A percentile compares a stretch with the other conserved stretches of the same genome.
Conservation (phyloP, 1,140 invertebrate species). For the Pogonognathellus flavescens region DNA sequence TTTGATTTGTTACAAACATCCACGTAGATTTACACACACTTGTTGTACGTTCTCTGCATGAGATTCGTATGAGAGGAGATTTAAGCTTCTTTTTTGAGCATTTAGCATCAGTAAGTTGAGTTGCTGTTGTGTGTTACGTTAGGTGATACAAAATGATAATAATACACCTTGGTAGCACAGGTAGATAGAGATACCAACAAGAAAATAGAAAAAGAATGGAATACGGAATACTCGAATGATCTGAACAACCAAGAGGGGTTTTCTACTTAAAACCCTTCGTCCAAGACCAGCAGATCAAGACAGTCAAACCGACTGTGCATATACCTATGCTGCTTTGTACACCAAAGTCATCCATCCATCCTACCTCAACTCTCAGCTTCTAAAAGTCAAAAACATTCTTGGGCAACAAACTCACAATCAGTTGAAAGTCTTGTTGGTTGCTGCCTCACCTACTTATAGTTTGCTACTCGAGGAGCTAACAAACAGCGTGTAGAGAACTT, state of each 20-base stretch:
- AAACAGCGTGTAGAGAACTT: conserved; percentile 10
- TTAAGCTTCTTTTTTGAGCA: too few relatives aligned
- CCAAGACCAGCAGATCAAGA: conserved; percentile 27
- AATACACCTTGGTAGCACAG: too few relatives aligned
- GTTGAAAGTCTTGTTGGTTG: background rate
- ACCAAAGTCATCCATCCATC: conserved; percentile 43
- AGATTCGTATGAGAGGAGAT: too few relatives aligned
- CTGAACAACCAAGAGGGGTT: background rate
- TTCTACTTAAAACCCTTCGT: background rate
- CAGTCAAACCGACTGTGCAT: background rate
- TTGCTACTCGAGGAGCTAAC: background rate
- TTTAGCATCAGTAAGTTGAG: too few relatives aligned
- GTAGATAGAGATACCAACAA: too few relatives aligned
- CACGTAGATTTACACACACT: too few relatives aligned
- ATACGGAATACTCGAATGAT: background rate
- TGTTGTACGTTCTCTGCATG: too few relatives aligned
- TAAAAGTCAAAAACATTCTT: conserved; percentile 33
- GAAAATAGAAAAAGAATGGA: conserved; percentile 8
- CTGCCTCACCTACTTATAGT: background rate
- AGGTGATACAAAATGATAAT: too few relatives aligned
- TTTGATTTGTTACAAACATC: too few relatives aligned
- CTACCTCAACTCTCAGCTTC: conserved; percentile 27
- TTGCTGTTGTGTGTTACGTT: too few relatives aligned
- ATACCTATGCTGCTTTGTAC: background rate
- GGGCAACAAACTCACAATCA: conserved; percentile 8